These are phyloP conservation scores for Dendrophyllia cribrosa DNA, from an alignment of 64 coral and sea anemone species.

Conservation along the genomic window DNA sequence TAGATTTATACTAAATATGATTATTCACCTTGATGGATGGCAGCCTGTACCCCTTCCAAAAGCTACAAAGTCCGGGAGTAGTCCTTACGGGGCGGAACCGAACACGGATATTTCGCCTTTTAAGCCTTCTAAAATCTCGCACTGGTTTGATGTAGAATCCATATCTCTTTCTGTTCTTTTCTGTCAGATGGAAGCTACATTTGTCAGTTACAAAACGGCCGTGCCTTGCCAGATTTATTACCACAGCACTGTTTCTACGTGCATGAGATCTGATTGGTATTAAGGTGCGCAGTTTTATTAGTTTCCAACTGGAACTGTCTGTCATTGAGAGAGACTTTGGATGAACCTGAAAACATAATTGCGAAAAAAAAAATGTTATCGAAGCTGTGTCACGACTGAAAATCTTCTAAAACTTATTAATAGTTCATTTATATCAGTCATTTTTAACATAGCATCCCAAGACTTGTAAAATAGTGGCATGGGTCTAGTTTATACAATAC, in stretches of 20 bases:
- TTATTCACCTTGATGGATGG: constrained; percentile 59
- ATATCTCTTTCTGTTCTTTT: constrained; percentile 75
- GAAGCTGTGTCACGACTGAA: no score
- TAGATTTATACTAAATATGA: not conserved
- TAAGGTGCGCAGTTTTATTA: constrained; percentile 38
- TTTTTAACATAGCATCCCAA: no score
- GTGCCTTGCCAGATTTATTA: constrained; percentile 53
- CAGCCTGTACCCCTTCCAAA: constrained; percentile 82
- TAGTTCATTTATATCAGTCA: no score
- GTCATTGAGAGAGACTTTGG: constrained; percentile 62
- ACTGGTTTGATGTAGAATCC: constrained; percentile 80
- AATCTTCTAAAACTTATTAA: no score
- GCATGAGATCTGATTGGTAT: constrained; percentile 77
- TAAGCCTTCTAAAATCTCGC: constrained; percentile 77
- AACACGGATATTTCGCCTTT: constrained; percentile 54
- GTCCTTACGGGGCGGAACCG: constrained; percentile 65
- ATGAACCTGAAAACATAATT: constrained; percentile 55
- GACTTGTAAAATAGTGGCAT: no score
- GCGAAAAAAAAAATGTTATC: not conserved
- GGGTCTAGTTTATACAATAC: no score
- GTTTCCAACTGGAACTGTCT: constrained; percentile 75
- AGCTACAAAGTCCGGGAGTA: constrained; percentile 73
- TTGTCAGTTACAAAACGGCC: constrained; percentile 80
- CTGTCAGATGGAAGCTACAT: constrained; percentile 69
- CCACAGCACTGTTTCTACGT: constrained; percentile 36